These are phyloP conservation scores for Tichodroma muraria DNA, from an alignment of 2,113 vertebrate species.

Conservation along the genomic window DNA sequence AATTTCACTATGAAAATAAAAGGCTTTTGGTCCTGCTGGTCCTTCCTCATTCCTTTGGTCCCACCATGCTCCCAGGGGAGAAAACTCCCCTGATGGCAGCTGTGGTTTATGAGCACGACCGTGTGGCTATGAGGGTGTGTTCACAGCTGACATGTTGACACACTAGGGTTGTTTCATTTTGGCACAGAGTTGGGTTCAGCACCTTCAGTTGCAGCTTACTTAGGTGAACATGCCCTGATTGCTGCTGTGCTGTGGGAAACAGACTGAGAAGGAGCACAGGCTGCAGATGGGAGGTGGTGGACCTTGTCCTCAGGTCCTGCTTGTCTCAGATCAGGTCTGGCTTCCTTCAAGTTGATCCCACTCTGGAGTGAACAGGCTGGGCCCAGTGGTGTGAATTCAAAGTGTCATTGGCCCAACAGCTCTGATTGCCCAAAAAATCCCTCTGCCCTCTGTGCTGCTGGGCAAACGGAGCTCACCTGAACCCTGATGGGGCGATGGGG, in stretches of 20 bases:
- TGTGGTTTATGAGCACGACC: not conserved
- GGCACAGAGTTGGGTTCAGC: not conserved
- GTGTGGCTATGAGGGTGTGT: not conserved
- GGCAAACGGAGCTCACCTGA: fast-evolving
- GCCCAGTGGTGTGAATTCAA: not conserved
- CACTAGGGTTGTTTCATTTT: not conserved
- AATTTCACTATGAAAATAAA: not conserved
- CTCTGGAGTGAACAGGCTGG: not conserved
- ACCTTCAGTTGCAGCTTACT: not conserved
- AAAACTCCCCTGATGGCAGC: not conserved
- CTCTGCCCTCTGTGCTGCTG: not conserved
- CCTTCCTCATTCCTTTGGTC: not conserved
- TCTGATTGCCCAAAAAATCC: not conserved
- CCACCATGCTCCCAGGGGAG: not conserved
- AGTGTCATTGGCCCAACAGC: not conserved
- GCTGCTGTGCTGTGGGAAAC: not conserved
- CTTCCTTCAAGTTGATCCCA: not conserved
- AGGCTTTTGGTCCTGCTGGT: not conserved
- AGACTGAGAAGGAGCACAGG: not conserved
- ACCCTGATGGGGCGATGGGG: fast-evolving
- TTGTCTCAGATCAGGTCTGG: not conserved
- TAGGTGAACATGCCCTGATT: not conserved
- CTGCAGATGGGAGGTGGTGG: fast-evolving
- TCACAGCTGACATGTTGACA: not conserved
- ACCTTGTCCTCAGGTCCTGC: not conserved